Conservation (phyloP, 2,113 vertebrate species). For the Neopipo cinnamomea region DNA sequence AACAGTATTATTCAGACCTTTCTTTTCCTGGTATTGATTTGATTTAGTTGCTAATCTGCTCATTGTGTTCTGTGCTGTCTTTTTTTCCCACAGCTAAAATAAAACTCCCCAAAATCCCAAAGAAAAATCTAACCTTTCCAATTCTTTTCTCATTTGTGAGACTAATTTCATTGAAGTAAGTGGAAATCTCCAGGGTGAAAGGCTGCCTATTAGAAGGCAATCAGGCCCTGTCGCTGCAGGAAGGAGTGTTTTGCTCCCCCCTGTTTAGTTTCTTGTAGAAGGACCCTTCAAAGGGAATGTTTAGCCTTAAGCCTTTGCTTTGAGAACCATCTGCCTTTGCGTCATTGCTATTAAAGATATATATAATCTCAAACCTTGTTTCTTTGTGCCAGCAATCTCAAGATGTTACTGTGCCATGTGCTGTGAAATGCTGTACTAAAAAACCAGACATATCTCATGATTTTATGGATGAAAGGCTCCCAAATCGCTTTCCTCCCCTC, state of each 20-base stretch:
- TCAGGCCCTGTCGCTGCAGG: not conserved
- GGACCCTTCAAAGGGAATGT: constrained; percentile 47
- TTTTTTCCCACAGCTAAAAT: not conserved
- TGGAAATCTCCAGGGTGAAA: not conserved
- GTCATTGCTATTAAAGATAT: constrained; percentile 67
- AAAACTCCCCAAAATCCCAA: not conserved
- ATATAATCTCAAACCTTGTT: constrained; percentile 61
- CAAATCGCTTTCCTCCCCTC: constrained; percentile 66
- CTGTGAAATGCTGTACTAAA: constrained; percentile 73
- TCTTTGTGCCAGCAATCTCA: constrained; percentile 73
- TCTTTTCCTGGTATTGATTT: constrained; percentile 5
- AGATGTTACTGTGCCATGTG: constrained; percentile 77
- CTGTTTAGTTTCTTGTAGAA: constrained; percentile 28
- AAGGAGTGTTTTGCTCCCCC: not conserved
- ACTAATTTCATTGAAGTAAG: not conserved
- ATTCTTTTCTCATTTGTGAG: not conserved
- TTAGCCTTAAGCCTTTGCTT: constrained; percentile 59
- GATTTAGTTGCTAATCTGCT: constrained; percentile 35
- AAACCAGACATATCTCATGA: constrained; percentile 67
- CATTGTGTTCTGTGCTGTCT: not conserved
- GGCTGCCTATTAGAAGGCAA: not conserved
- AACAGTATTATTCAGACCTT: not conserved
- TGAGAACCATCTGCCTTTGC: constrained; percentile 67
- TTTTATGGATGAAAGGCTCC: constrained; percentile 71
- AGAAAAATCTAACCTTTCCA: constrained; percentile 17